phyloP scores from a whole-genome alignment of 2,888 invertebrate genomes.

The Cepaea hortensis region DNA sequence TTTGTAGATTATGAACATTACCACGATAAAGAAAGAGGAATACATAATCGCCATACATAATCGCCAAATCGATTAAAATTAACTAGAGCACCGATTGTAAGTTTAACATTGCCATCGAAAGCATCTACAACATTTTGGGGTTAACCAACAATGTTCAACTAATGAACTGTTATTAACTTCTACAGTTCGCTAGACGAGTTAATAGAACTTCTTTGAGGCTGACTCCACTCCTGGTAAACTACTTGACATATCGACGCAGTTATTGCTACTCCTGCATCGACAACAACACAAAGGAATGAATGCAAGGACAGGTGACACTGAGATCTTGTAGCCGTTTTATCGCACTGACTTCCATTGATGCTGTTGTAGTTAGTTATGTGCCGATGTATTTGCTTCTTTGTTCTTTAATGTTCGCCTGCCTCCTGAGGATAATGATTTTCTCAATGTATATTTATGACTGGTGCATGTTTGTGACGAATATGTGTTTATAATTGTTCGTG shows the following conservation, averaged over 20 bases:
- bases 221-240: not conserved
- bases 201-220: not conserved
- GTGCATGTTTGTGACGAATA: too few species aligned
- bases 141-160: conserved; percentile 14
- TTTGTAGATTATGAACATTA: conserved; percentile 4
- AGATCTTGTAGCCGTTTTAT: not conserved
- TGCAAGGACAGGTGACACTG: not conserved
- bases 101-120: not conserved
- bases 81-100: not conserved
- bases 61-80: conserved; percentile 12
- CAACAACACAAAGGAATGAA: not conserved
- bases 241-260: not conserved
- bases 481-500: too few species aligned
- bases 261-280: not conserved
- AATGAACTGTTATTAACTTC: conserved; percentile 30
- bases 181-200: not conserved
- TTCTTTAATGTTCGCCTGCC: not conserved
- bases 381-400: not conserved
- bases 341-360: not conserved
- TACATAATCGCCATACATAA: not conserved
- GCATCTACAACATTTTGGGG: not conserved
- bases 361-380: not conserved
- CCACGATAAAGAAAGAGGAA: not conserved
- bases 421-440: too few species aligned
- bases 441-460: too few species aligned